phyloP scores from a whole-genome alignment of 2,113 vertebrate species.

The Amblyopsis rosae region DNA sequence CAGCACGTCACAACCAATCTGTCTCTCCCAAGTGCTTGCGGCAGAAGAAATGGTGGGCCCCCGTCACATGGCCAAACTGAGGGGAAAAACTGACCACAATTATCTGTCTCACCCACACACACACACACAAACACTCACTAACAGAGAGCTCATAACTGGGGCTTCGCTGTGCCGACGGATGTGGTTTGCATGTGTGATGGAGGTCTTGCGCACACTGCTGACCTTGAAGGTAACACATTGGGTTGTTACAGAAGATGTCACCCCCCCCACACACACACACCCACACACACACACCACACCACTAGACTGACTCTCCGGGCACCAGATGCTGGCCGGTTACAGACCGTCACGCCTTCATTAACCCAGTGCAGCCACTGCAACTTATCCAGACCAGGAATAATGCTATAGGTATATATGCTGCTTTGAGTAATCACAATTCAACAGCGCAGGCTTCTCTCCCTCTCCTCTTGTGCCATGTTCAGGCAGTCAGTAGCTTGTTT shows the following conservation, averaged over 20 bases:
- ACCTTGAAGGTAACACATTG: slow-evolving; percentile 23
- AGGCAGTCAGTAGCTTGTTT: no score
- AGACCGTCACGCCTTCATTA: no score
- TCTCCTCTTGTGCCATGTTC: no score
- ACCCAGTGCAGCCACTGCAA: no score
- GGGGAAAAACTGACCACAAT: slow-evolving; percentile 23
- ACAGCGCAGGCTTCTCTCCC: no score
- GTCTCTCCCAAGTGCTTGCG: background rate
- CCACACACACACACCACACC: background rate
- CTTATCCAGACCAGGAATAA: no score
- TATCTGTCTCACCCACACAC: background rate
- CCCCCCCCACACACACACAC: background rate
- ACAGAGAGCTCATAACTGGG: background rate
- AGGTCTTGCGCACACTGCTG: slow-evolving; percentile 9
- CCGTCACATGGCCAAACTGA: slow-evolving; percentile 19
- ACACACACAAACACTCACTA: slow-evolving; percentile 3
- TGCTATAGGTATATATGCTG: no score
- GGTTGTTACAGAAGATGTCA: slow-evolving; percentile 55
- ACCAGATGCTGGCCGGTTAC: no score
- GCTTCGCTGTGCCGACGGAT: slow-evolving; percentile 1
- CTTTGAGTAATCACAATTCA: no score
- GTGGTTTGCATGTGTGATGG: slow-evolving; percentile 4
- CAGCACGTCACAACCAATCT: slow-evolving; percentile 21
- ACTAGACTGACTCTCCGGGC: no score
- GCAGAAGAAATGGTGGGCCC: slow-evolving; percentile 8